phyloP scores from a whole-genome alignment of 2,113 vertebrate species.

The Gymnocephalus cernua region DNA sequence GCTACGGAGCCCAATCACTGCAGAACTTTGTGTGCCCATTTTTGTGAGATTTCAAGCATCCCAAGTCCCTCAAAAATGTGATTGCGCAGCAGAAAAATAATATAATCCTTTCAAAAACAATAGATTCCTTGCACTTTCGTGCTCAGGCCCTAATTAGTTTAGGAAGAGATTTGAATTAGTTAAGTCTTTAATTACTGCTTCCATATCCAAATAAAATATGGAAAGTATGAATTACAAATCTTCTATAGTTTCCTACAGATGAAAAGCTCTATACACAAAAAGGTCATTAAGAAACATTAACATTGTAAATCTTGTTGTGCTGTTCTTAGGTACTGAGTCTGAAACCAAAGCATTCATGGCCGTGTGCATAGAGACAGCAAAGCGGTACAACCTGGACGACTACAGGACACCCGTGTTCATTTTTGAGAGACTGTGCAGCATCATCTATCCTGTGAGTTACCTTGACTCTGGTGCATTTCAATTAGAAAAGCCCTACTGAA shows the following conservation, averaged over 20 bases:
- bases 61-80: too few species aligned
- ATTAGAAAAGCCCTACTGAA: not conserved
- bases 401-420: constrained; percentile 99
- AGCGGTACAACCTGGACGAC: constrained; percentile 96
- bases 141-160: too few species aligned
- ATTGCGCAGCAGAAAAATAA: too few species aligned
- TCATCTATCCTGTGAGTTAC: constrained; percentile 95
- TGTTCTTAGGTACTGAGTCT: constrained; percentile 92
- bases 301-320: constrained; percentile 4
- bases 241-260: too few species aligned
- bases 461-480: not conserved
- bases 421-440: constrained; percentile 98
- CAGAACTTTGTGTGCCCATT: too few species aligned
- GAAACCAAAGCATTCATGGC: constrained; percentile 99
- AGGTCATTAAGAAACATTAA: not conserved
- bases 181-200: not conserved
- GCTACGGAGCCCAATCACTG: too few species aligned
- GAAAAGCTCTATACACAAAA: not conserved
- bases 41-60: too few species aligned
- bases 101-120: too few species aligned
- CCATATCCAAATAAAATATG: not conserved
- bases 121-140: too few species aligned
- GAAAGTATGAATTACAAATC: not conserved
- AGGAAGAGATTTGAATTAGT: not conserved
- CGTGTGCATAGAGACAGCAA: constrained; percentile 98